Conservation (phyloP, 2,888 invertebrate species). For the Oscheius sp. region DNA sequence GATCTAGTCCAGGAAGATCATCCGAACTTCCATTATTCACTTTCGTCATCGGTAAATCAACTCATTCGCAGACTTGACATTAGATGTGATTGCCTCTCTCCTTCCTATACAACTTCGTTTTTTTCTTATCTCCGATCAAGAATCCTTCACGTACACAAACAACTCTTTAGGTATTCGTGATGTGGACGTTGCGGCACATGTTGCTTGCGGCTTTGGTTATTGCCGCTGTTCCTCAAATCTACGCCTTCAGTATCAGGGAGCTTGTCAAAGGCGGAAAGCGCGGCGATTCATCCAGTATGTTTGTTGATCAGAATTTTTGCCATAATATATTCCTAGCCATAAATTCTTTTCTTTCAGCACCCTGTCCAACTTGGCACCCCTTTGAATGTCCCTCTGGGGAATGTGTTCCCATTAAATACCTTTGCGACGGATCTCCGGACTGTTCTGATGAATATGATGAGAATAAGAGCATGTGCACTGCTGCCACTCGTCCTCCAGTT, state of each 20-base stretch:
- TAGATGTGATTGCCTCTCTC: slow-evolving; percentile 31
- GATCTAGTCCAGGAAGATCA: slow-evolving; percentile 8
- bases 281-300: slow-evolving; percentile 37
- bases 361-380: slow-evolving; percentile 92
- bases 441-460: slow-evolving; percentile 93
- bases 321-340: not conserved
- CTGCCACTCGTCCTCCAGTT: slow-evolving; percentile 94
- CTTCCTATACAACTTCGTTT: slow-evolving; percentile 6
- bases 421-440: slow-evolving; percentile 93
- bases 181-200: slow-evolving; percentile 36
- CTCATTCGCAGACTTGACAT: slow-evolving; percentile 17
- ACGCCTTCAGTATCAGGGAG: slow-evolving; percentile 40
- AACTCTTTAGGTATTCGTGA: slow-evolving; percentile 32
- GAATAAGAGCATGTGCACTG: slow-evolving; percentile 92
- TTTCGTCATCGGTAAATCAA: slow-evolving; percentile 30
- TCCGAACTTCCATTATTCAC: not conserved
- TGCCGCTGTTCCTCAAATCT: slow-evolving; percentile 36
- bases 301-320: not conserved
- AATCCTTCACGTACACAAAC: not conserved
- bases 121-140: slow-evolving; percentile 2
- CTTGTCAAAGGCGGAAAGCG: slow-evolving; percentile 38
- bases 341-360: slow-evolving; percentile 47
- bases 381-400: slow-evolving; percentile 91
- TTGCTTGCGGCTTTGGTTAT: slow-evolving; percentile 26
- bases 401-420: slow-evolving; percentile 94